These are phyloP conservation scores for Meandrusa payeni DNA, from an alignment of 2,888 invertebrate species.

Conservation along the genomic window DNA sequence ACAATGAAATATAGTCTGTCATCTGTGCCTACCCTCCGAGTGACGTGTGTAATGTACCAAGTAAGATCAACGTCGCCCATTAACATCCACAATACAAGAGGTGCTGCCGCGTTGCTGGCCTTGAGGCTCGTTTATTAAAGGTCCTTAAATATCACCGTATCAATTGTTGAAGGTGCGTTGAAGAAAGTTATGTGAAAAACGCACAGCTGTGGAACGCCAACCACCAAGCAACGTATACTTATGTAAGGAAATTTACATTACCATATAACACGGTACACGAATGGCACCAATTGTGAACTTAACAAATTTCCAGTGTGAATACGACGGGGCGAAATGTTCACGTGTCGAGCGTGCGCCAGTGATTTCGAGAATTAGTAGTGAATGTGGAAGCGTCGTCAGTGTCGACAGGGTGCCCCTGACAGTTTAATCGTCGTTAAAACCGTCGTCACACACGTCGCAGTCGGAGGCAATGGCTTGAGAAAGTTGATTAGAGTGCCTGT, in stretches of 20 bases:
- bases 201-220: too few species aligned
- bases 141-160: too few species aligned
- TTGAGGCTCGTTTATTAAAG: too few species aligned
- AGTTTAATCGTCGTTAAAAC: slow-evolving; percentile 70
- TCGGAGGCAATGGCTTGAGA: slow-evolving; percentile 65
- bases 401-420: slow-evolving; percentile 54
- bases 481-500: slow-evolving; percentile 75
- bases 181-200: too few species aligned
- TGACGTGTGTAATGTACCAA: too few species aligned
- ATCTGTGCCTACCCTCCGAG: too few species aligned
- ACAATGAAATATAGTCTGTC: too few species aligned
- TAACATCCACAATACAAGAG: too few species aligned
- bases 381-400: slow-evolving; percentile 33
- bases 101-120: too few species aligned
- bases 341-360: slow-evolving; percentile 24
- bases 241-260: slow-evolving; percentile 3
- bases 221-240: too few species aligned
- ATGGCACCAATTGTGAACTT: slow-evolving; percentile 12
- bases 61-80: too few species aligned
- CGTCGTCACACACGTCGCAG: slow-evolving; percentile 60
- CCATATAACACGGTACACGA: slow-evolving; percentile 2
- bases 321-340: background rate
- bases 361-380: slow-evolving; percentile 37
- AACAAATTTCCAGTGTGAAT: slow-evolving; percentile 13
- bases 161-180: too few species aligned